These are phyloP conservation scores for Notospermus geniculatus DNA, from an alignment of 1,140 invertebrate species.

Conservation along the genomic window DNA sequence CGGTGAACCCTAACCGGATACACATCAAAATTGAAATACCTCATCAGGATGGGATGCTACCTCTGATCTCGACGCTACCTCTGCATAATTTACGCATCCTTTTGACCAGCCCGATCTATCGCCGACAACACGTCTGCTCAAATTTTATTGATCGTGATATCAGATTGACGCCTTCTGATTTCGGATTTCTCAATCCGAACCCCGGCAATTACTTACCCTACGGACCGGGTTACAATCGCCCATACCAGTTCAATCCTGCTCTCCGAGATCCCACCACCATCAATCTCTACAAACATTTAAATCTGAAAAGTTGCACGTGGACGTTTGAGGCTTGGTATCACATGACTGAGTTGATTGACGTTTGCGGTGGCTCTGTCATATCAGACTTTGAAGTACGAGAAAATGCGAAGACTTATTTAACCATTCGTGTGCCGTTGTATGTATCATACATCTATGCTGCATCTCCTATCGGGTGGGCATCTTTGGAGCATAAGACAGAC, in stretches of 20 bases:
- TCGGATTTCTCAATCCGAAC: slow-evolving; percentile 45
- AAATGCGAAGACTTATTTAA: slow-evolving; percentile 53
- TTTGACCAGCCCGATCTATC: slow-evolving; percentile 54
- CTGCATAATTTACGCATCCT: slow-evolving; percentile 56
- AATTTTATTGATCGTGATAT: slow-evolving; percentile 52
- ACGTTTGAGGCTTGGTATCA: slow-evolving; percentile 58
- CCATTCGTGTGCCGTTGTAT: slow-evolving; percentile 57
- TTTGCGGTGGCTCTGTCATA: slow-evolving; percentile 56
- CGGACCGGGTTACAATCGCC: slow-evolving; percentile 34
- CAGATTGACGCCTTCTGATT: slow-evolving; percentile 27
- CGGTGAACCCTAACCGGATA: slow-evolving; percentile 50
- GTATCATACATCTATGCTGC: slow-evolving; percentile 57
- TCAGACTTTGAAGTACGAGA: slow-evolving; percentile 56
- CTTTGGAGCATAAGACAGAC: slow-evolving; percentile 57
- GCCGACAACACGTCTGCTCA: slow-evolving; percentile 59
- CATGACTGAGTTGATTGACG: slow-evolving; percentile 57
- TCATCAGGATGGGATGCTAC: slow-evolving; percentile 59
- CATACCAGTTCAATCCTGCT: slow-evolving; percentile 48
- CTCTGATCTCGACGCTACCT: slow-evolving; percentile 58
- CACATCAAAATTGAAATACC: slow-evolving; percentile 57
- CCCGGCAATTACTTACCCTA: slow-evolving; percentile 12
- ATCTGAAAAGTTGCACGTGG: slow-evolving; percentile 58
- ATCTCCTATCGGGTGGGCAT: slow-evolving; percentile 56
- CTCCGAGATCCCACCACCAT: slow-evolving; percentile 47
- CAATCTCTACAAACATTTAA: slow-evolving; percentile 56